Percentiles rank a stretch among this genome's conserved stretches.
Evolutionary conservation across 2,888 invertebrate species (phyloP).

Genomic region (Chymomyza caudatula): DNA sequence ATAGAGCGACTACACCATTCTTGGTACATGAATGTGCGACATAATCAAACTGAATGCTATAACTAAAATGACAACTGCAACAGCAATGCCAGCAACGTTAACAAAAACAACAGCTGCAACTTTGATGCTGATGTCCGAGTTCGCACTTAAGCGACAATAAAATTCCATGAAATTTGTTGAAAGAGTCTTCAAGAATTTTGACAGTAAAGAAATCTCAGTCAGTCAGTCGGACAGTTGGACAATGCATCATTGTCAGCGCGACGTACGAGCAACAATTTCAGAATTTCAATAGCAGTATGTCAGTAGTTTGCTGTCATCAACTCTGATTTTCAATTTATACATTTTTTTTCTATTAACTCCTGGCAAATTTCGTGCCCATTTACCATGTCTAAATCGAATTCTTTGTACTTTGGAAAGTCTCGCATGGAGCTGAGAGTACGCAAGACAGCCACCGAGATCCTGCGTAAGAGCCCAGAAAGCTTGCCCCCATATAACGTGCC

Average conservation of each 20-base stretch:
- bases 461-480: too few relatives aligned
- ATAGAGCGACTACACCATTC: neutral
- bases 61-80: constrained; percentile 64
- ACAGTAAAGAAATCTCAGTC: constrained; percentile 20
- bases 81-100: constrained; percentile 8
- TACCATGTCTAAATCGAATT: too few relatives aligned
- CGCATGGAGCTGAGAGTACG: too few relatives aligned
- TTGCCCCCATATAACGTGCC: too few relatives aligned
- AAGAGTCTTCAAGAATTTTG: constrained; percentile 54
- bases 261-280: too few relatives aligned
- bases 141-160: neutral
- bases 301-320: too few relatives aligned
- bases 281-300: too few relatives aligned
- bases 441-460: too few relatives aligned
- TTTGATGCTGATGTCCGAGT: neutral
- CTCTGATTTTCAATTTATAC: too few relatives aligned
- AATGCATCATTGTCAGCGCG: neutral
- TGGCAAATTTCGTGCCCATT: too few relatives aligned
- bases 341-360: too few relatives aligned
- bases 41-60: constrained; percentile 71
- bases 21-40: constrained; percentile 50
- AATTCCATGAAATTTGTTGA: constrained; percentile 37
- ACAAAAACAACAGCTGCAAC: neutral
- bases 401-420: too few relatives aligned
- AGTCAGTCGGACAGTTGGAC: neutral